These are phyloP conservation scores for Meloe dianella DNA, from an alignment of 2,888 invertebrate species.

Conservation along the genomic window DNA sequence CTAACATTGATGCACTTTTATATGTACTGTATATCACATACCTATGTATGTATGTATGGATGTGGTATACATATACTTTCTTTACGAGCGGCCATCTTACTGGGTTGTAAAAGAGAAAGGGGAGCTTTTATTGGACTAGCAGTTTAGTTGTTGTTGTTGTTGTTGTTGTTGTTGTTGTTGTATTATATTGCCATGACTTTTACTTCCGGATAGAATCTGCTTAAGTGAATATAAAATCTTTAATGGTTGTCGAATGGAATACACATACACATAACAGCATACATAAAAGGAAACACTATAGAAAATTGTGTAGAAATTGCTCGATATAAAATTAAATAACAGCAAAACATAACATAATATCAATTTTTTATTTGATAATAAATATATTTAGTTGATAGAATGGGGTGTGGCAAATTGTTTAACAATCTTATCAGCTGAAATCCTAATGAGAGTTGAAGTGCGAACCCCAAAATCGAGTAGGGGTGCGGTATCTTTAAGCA, in stretches of 20 bases:
- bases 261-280: not conserved
- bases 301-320: not conserved
- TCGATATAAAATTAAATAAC: not conserved
- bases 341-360: not conserved
- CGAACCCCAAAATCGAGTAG: constrained; percentile 42
- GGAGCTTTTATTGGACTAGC: constrained; percentile 43
- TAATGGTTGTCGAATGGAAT: constrained; percentile 26
- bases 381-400: not conserved
- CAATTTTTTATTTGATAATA: not conserved
- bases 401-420: constrained; percentile 33
- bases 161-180: constrained; percentile 11
- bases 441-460: constrained; percentile 41
- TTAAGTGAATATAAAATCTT: constrained; percentile 36
- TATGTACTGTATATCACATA: constrained; percentile 28
- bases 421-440: constrained; percentile 36
- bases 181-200: constrained; percentile 33
- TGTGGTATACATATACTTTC: constrained; percentile 35
- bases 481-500: constrained; percentile 52
- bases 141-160: constrained; percentile 27
- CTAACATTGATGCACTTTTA: constrained; percentile 54
- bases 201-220: constrained; percentile 33
- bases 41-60: not conserved
- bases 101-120: constrained; percentile 19
- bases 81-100: constrained; percentile 57
- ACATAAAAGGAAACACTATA: constrained; percentile 3